These are phyloP conservation scores for Archilochus colubris DNA, from an alignment of 2,113 vertebrate species.

Conservation along the genomic window DNA sequence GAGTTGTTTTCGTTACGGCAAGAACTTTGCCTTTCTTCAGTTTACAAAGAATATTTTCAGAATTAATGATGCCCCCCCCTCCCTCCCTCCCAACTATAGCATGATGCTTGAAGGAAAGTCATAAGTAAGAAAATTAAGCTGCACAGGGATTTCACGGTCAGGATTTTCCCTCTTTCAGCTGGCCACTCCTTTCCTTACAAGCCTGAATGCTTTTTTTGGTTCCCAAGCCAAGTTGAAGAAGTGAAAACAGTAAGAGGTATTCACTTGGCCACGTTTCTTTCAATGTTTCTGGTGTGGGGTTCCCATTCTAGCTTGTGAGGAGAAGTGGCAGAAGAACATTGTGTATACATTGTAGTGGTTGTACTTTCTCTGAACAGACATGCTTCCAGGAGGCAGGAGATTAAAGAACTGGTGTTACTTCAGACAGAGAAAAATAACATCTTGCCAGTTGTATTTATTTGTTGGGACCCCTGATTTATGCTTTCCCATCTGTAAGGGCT, in stretches of 20 bases:
- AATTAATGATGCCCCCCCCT: constrained; percentile 25
- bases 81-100: not conserved
- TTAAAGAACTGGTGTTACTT: constrained; percentile 69
- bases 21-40: constrained; percentile 16
- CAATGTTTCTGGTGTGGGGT: constrained; percentile 23
- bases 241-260: constrained; percentile 50
- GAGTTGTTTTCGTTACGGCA: constrained; percentile 45
- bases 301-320: constrained; percentile 43
- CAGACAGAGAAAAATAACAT: constrained; percentile 74
- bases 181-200: constrained; percentile 22
- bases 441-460: constrained; percentile 78
- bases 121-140: constrained; percentile 39
- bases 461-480: constrained; percentile 73
- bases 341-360: constrained; percentile 58
- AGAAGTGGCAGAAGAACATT: constrained; percentile 48
- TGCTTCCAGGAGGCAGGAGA: constrained; percentile 67
- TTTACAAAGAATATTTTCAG: constrained; percentile 64
- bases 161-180: constrained; percentile 52
- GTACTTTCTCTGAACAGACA: constrained; percentile 42
- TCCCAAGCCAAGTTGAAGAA: constrained; percentile 50
- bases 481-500: constrained; percentile 67
- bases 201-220: constrained; percentile 54
- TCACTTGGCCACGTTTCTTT: constrained; percentile 50
- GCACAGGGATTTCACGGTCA: constrained; percentile 15
- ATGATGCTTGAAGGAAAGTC: constrained; percentile 17